These are phyloP conservation scores for Neolamprologus fasciatus DNA, from an alignment of 2,113 vertebrate species.

Conservation along the genomic window DNA sequence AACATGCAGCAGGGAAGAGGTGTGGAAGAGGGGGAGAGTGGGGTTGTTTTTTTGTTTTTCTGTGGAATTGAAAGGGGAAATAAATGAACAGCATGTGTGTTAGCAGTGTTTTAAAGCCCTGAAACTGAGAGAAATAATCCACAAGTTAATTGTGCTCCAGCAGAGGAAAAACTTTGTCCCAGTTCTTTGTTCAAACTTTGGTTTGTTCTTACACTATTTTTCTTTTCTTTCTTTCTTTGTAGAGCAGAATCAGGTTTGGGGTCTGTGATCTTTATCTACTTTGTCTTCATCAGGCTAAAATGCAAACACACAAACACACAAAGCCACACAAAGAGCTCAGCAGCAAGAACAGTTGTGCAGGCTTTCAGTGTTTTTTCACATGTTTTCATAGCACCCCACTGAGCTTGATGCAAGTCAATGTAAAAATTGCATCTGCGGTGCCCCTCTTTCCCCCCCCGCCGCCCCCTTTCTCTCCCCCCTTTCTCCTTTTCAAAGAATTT, in stretches of 20 bases:
- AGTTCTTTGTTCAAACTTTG: not conserved
- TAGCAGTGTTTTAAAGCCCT: not conserved
- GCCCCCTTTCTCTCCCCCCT: not conserved
- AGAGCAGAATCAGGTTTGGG: not conserved
- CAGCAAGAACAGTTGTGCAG: not conserved
- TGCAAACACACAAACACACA: not conserved
- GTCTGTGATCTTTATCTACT: not conserved
- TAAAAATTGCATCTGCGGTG: slow-evolving; percentile 69
- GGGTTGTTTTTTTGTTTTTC: not conserved
- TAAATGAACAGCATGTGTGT: not conserved
- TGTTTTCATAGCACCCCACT: slow-evolving; percentile 17
- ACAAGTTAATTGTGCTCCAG: not conserved
- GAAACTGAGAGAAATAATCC: not conserved
- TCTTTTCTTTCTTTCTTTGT: not conserved
- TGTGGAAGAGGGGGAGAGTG: not conserved
- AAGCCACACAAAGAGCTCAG: not conserved
- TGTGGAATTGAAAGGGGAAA: not conserved
- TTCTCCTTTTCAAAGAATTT: slow-evolving; percentile 69
- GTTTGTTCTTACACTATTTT: not conserved
- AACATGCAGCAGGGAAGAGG: not conserved
- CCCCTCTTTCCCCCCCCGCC: not conserved
- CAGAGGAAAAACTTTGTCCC: not conserved
- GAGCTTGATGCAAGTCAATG: slow-evolving; percentile 61
- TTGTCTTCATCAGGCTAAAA: not conserved
- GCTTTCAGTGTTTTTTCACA: slow-evolving; percentile 8